Base-by-base conservation (phyloP, 37 sponge, comb jelly and placozoan genomes). In the Oscarella lobularis region DNA sequence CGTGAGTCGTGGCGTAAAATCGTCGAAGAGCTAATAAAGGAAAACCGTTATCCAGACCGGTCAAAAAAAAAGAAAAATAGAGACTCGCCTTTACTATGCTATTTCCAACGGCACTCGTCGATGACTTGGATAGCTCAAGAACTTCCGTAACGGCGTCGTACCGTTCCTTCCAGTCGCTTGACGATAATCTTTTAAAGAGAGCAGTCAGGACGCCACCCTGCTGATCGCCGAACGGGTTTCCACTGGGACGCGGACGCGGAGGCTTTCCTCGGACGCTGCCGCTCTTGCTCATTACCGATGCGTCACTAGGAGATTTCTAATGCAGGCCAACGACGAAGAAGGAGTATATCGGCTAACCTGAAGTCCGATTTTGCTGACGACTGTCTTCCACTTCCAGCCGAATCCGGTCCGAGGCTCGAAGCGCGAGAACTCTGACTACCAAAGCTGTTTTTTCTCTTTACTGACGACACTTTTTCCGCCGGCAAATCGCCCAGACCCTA, bases 401-500 rank as follows among this genome's bases (percentile, higher is more conserved):
- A 9, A 27, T 48, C 20, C 20, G 60, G 20, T 48, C 14, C 60
- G 9, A 9, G 14, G 20, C 60, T 48, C 20, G 60, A 48, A 27
- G 60, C 60, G 9, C 60, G 60, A 48, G 14, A 27, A 48, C 14
- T 20, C 20, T 27, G 14, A 48, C 20, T 48, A 9, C 14, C 9
- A 48, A 48, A 20, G 60, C 60, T 48, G 9, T 20, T 48, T 48
- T 48, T 48, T 9, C 60, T 9, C 20, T 48, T 9, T 27, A 20
- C 60, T 27, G 60, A 48, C 20, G 60, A 48, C 60, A n/a, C n/a
- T n/a, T 48, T 48, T 9, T 87, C 85, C 5, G 73, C 20, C 5
- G 92, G 92, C 14, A 77, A 75, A 0, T 84, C 86, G 38, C 92
- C 92, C n/a, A 87, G 33, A 70, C 92, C 92, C 91, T 90, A 74